These are phyloP conservation scores for Acanthopleura granulata DNA, from an alignment of 2,888 invertebrate species.

Conservation along the genomic window DNA sequence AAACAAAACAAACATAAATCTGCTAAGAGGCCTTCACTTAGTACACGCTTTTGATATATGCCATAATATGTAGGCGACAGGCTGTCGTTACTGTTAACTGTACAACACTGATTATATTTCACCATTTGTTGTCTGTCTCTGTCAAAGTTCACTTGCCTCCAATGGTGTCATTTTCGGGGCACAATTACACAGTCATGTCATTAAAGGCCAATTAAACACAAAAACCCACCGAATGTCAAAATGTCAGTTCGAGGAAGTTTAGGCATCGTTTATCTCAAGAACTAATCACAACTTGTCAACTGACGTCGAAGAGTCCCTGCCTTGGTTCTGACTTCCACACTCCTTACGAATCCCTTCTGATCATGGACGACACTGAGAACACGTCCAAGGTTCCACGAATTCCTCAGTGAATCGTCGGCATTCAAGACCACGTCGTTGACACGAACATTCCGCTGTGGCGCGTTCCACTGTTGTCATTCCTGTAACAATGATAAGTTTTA, in stretches of 20 bases:
- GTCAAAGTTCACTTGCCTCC: background rate
- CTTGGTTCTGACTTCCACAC: background rate
- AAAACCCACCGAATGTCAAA: background rate
- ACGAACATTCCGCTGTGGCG: background rate
- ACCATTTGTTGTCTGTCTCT: no score
- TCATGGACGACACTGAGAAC: background rate
- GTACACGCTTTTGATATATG: no score
- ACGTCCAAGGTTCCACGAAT: background rate
- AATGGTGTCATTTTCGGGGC: background rate
- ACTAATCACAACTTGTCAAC: background rate
- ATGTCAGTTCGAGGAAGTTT: background rate
- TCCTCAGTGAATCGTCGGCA: background rate
- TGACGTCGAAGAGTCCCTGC: background rate
- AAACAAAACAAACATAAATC: no score
- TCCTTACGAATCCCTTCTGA: background rate
- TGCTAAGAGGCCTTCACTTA: no score
- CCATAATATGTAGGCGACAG: no score
- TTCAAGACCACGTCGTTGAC: background rate
- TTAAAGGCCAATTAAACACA: constrained; percentile 6
- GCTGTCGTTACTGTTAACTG: no score
- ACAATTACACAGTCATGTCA: background rate
- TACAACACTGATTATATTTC: no score
- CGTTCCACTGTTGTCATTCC: constrained; percentile 27
- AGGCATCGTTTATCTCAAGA: background rate
- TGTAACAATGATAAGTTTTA: constrained; percentile 28